Base-by-base conservation (phyloP, 2,113 vertebrate species). In the Tor tambroides region DNA sequence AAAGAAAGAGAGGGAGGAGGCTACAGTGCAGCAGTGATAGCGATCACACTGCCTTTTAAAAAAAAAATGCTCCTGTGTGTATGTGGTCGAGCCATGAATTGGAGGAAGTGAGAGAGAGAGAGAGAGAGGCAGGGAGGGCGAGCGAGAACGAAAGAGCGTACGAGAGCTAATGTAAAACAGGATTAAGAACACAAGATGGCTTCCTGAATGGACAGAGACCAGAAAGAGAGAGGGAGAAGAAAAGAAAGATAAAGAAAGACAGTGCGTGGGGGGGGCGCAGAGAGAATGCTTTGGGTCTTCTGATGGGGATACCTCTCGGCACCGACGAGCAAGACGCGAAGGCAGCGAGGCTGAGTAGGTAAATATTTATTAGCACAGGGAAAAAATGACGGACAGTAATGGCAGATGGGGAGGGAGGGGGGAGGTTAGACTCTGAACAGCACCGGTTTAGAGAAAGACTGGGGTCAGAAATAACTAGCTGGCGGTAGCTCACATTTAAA, bases 161-260 rank as follows among this genome's bases (percentile, higher is more conserved):
- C 67, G 80, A 82, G 75, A 54, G 85, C 92, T 94, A 93, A 93
- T 94, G 94, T 94, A 94, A 95, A 93, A 93, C 91, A 93, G 92
- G 93, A 95, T 94, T 94, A 94, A 95, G 94, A 95, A 95, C 94
- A 95, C 94, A 95, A 95, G 94, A 95, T 95, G 95, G 94, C 95
- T 95, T 95, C 95, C 94, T 95, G 94, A 95, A 95, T 94, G 95
- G 93, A 91, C 84, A 89, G 75, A 91, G 79, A 91, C 80, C 61
- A 90, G 86, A 89, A 54, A 91, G 74, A 90, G 86, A 91, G 51
- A 84, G 92, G 90, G 89, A 92, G 87, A 85, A 89, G 85, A 80
- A 89, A 74, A 90, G 91, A 91, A 89, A 89, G 84, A 88, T 82
- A 92, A 86, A 92, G 69, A 76, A 63, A 86, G 65, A 90, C 69